A percentile compares a stretch with the other conserved stretches of the same genome.
phyloP scores from a whole-genome alignment of 2,113 vertebrate species.

The Mesocricetus auratus region DNA sequence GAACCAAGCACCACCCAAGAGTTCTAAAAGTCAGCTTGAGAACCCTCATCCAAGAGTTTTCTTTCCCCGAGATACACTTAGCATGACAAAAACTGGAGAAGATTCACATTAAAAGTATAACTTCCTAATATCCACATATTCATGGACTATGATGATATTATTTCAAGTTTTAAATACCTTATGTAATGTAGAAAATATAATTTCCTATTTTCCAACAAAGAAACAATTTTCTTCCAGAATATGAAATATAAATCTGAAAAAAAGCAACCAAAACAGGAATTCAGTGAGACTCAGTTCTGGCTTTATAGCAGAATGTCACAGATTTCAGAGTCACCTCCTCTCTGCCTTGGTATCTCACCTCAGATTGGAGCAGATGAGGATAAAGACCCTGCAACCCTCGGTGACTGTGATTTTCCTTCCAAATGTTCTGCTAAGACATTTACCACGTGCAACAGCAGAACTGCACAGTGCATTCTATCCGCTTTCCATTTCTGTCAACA shows the following conservation, averaged over 20 bases:
- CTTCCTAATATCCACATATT: background rate
- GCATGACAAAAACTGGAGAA: background rate
- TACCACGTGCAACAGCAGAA: background rate
- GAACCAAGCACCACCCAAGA: background rate
- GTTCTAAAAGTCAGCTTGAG: background rate
- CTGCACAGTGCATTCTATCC: background rate
- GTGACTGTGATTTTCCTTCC: background rate
- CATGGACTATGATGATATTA: background rate
- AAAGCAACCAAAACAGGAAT: background rate
- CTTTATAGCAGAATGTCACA: slow-evolving; percentile 13
- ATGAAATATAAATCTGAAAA: background rate
- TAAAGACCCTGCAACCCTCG: background rate
- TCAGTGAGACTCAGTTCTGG: background rate
- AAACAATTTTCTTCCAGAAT: background rate
- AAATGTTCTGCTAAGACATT: background rate
- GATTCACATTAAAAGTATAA: background rate
- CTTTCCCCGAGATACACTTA: background rate
- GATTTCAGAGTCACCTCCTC: background rate
- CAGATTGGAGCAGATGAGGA: background rate
- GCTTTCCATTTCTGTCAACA: background rate
- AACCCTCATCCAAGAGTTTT: background rate
- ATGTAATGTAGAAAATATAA: slow-evolving; percentile 33
- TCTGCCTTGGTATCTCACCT: background rate
- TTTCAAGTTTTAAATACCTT: slow-evolving; percentile 37
- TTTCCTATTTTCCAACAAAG: slow-evolving; percentile 28